phyloP scores from a whole-genome alignment of 2,797 vertebrate species.

The Pseudochirops corinnae region DNA sequence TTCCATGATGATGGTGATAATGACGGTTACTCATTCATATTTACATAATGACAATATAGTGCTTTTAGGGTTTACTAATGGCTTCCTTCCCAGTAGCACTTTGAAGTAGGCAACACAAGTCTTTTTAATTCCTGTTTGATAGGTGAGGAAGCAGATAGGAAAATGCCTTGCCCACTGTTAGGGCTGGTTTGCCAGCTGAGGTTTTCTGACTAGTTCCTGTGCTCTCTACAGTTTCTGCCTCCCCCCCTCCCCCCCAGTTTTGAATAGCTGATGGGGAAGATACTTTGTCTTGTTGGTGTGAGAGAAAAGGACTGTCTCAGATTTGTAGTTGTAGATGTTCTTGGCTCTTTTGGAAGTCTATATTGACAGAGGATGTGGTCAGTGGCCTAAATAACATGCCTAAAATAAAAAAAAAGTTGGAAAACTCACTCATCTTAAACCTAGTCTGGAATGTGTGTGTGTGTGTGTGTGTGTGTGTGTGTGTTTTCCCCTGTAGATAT shows the following conservation, averaged over 20 bases:
- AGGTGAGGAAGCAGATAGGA: background rate
- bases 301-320: background rate
- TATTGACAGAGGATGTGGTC: background rate
- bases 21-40: background rate
- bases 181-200: background rate
- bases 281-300: background rate
- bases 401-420: background rate
- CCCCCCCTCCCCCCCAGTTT: background rate
- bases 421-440: constrained; percentile 42
- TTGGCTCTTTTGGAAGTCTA: background rate
- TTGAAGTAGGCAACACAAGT: background rate
- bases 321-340: background rate
- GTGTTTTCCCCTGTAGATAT: background rate
- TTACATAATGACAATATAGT: background rate
- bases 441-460: background rate
- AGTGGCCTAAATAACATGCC: background rate
- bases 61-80: background rate
- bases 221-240: background rate
- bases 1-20: background rate
- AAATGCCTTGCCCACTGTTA: background rate
- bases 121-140: background rate
- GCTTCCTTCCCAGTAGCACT: background rate
- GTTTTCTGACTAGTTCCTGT: background rate
- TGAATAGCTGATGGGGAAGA: background rate
- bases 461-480: background rate